Conservation (phyloP, 1,140 invertebrate species). For the Drosophila carrolli region DNA sequence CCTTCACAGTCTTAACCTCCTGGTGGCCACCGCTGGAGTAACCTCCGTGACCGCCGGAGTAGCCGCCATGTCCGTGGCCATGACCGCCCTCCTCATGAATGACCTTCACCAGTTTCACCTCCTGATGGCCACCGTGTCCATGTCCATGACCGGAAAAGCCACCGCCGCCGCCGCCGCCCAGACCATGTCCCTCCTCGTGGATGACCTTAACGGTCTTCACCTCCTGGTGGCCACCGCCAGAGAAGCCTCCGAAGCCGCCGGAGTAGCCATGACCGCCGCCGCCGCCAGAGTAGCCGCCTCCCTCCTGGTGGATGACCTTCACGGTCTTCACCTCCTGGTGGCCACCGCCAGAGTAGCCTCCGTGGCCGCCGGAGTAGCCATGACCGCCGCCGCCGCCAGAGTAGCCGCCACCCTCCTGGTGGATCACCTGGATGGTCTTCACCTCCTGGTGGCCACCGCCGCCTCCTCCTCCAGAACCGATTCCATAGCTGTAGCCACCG, state of each 20-base stretch:
- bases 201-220: constrained; percentile 71
- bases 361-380: constrained; percentile 42
- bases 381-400: constrained; percentile 33
- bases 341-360: constrained; percentile 39
- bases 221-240: constrained; percentile 49
- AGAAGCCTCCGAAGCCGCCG: constrained; percentile 26
- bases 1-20: constrained; percentile 64
- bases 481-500: constrained; percentile 67
- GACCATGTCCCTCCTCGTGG: constrained; percentile 52
- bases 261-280: constrained; percentile 19
- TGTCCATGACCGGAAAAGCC: constrained; percentile 46
- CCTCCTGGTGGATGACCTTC: constrained; percentile 58
- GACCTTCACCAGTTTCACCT: constrained; percentile 66
- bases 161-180: constrained; percentile 43
- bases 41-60: constrained; percentile 4
- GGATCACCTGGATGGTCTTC: constrained; percentile 78
- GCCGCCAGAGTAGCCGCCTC: constrained; percentile 9
- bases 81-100: constrained; percentile 52
- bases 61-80: constrained; percentile 26
- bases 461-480: constrained; percentile 34
- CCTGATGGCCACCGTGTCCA: constrained; percentile 48
- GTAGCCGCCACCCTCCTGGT: constrained; percentile 59
- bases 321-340: constrained; percentile 58
- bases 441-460: constrained; percentile 55
- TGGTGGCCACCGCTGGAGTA: constrained; percentile 21